Evolutionary conservation across 2,797 vertebrate species (phyloP), one percentile per base, ranked within the genome.

Genomic region (Masticophis lateralis): DNA sequence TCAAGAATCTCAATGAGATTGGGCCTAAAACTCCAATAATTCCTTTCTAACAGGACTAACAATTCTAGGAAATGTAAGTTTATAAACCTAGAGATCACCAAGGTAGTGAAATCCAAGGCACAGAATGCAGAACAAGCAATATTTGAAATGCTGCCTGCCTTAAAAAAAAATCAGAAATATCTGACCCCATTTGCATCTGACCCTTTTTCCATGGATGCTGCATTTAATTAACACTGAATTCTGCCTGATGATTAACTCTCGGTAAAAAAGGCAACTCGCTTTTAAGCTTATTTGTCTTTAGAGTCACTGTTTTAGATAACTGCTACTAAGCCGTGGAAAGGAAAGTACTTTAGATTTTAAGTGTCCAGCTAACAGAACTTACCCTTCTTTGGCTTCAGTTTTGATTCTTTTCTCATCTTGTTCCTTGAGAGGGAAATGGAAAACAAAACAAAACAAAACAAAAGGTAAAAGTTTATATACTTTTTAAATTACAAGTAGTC

Each of bases 391-490:
- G 0, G 96, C 94, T 86, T 98, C 98, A 9, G 99, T 97, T 97
- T 98, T 99, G 8, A 99, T 97, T 93, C 98, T 98, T 93, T 99
- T 99, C 96, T 99, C 99, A 2, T 99, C 98, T 86, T 97, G 98
- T 9, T 97, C 96, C 98, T 98, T 94, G 16, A 94, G 59, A n/a
- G 43, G 86, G 92, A 90, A 88, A 89, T 27, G n/a, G 9, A 55
- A 0, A 0, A 89, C 59, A 37, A 37, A 0, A 89, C 59, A 37
- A 37, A 0, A 89, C 59, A 69, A 74, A 18, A 16, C 4, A 1
- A 47, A 7, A 0, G 0, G 53, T 93, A 0, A 89, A 43, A 27
- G 7, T 28, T 3, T 8, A 1, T 4, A 32, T 16, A 8, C 3
- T 16, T 66, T 63, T 27, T 2, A 74, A 74, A 74, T 74, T 74